Evolutionary conservation across 1,140 invertebrate species (phyloP), one percentile per base, ranked within the genome.

Genomic region (Lordiphosa clarofinis): DNA sequence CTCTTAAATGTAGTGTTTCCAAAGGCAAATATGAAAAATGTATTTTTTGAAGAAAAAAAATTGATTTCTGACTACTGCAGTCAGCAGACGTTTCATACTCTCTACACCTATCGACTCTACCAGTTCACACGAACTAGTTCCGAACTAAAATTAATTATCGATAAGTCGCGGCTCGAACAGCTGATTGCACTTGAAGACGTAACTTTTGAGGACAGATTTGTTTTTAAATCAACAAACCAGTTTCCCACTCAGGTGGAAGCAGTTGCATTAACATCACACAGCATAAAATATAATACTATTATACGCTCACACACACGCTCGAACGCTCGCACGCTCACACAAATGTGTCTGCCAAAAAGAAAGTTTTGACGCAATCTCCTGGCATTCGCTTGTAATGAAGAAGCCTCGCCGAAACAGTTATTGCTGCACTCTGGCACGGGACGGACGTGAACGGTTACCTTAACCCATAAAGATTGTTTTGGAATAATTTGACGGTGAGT

Each of bases 351-450:
- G 55, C 56, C 53, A 47, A 84, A 82, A 82, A 82, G 76, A 82
- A 82, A 82, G 76, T 82, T 82, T 82, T 82, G 78, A 84, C 76
- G 76, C 76, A 82, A 82, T 78, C 64, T 46, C 28, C 58, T 47
- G 50, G 73, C 68, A 73, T 47, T 56, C 70, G 60, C 57, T 63
- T 84, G 76, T 82, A 82, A 82, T 82, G 76, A 82, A 72, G 75
- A 72, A 82, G 76, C 76, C 47, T 49, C 78, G 62, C 21, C 59
- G 60, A 56, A 65, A 60, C 75, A 79, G 71, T 81, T 44, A 54
- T 38, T 56, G 71, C 75, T 63, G 70, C 75, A 79, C 55, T 55
- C 59, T 75, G 44, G 42, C 71, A 60, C 66, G 47, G 61, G 39
- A 74, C 53, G 58, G 71, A 71, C 64, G 70, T 38, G 55, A 12